These are phyloP conservation scores for Buathra laborator DNA, from an alignment of 2,888 invertebrate genomes.

Conservation along the genomic window DNA sequence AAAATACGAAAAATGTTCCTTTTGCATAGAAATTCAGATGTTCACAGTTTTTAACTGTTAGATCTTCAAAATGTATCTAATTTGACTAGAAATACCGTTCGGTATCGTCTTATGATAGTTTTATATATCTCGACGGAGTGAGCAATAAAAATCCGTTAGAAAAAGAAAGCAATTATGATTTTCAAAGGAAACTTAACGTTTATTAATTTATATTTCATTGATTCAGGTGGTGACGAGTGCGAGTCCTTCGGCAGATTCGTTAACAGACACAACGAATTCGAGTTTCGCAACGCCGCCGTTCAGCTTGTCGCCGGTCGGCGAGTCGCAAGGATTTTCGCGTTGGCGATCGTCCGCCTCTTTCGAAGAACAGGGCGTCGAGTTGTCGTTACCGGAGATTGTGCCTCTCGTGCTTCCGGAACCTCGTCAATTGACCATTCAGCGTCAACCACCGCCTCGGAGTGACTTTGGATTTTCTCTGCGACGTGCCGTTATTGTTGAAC, in stretches of 20 bases:
- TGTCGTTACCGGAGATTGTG: slow-evolving; percentile 90
- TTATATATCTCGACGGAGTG: background rate
- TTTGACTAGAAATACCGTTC: too few relatives aligned
- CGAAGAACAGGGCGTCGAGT: slow-evolving; percentile 89
- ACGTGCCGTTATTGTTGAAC: slow-evolving; percentile 93
- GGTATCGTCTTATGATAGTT: background rate
- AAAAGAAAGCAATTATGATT: background rate
- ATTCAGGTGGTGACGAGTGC: slow-evolving; percentile 90
- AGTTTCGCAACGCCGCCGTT: slow-evolving; percentile 95
- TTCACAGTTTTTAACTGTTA: too few relatives aligned
- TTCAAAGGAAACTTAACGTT: background rate
- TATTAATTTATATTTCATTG: background rate
- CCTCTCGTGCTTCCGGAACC: slow-evolving; percentile 90
- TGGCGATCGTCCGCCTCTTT: slow-evolving; percentile 93
- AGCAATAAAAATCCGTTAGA: background rate
- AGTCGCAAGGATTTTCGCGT: slow-evolving; percentile 92
- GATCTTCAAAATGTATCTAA: too few relatives aligned
- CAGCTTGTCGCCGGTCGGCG: slow-evolving; percentile 94
- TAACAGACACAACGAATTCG: slow-evolving; percentile 94
- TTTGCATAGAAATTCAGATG: too few relatives aligned
- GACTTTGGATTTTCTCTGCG: slow-evolving; percentile 98
- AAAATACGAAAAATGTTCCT: too few relatives aligned
- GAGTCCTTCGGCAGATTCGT: slow-evolving; percentile 93
- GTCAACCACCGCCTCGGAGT: slow-evolving; percentile 93
- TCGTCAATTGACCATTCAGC: slow-evolving; percentile 91